Percentiles rank a stretch among this genome's conserved stretches.
phyloP scores from a whole-genome alignment of 2,888 invertebrate genomes.

The Oeneis ivallda region DNA sequence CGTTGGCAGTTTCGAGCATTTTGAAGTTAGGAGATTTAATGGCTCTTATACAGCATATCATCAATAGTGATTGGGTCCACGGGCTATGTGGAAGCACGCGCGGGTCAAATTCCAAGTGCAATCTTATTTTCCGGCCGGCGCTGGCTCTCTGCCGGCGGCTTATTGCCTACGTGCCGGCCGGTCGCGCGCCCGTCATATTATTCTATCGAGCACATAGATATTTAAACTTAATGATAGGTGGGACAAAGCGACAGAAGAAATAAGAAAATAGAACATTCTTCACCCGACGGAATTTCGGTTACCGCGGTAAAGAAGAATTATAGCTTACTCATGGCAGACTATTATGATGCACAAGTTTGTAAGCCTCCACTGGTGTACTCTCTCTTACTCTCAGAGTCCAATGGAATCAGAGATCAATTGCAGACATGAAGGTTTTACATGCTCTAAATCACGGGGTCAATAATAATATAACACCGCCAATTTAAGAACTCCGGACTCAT shows the following conservation, averaged over 20 bases:
- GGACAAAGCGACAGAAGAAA: background rate
- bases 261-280: too few relatives aligned
- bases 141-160: constrained; percentile 74
- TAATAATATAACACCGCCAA: too few relatives aligned
- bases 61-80: constrained; percentile 26
- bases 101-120: constrained; percentile 61
- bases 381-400: too few relatives aligned
- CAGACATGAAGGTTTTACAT: too few relatives aligned
- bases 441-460: too few relatives aligned
- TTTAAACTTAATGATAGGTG: background rate
- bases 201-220: constrained; percentile 60
- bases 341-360: too few relatives aligned
- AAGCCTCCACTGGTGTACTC: too few relatives aligned
- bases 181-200: constrained; percentile 76
- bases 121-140: constrained; percentile 75
- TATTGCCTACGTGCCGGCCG: constrained; percentile 80
- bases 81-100: constrained; percentile 59
- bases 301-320: too few relatives aligned
- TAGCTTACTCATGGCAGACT: too few relatives aligned
- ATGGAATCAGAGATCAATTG: too few relatives aligned
- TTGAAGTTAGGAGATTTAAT: background rate
- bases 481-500: too few relatives aligned
- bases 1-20: background rate
- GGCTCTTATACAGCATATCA: constrained; percentile 4
- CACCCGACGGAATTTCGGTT: too few relatives aligned